phyloP scores from a whole-genome alignment of 2,113 vertebrate species.

The Willisornis vidua region DNA sequence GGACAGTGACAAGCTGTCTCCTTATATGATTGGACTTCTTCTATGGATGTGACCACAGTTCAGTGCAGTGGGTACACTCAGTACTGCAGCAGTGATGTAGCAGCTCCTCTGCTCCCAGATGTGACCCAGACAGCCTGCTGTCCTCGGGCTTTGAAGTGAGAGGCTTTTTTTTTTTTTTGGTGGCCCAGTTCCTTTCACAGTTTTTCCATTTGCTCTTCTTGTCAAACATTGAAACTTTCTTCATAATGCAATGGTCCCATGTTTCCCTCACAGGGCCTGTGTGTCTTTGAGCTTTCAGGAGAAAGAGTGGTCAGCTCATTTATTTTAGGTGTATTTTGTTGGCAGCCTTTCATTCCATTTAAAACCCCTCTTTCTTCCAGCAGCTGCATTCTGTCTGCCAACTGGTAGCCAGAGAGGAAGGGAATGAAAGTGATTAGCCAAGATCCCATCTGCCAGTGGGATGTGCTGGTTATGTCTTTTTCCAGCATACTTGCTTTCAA shows the following conservation, averaged over 20 bases:
- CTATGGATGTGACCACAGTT: rapidly evolving
- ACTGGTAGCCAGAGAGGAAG: not conserved
- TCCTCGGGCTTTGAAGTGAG: not conserved
- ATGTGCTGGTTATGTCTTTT: not conserved
- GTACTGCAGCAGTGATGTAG: not conserved
- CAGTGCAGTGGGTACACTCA: not conserved
- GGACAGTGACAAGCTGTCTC: not conserved
- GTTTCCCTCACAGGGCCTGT: not conserved
- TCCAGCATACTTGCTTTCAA: not conserved
- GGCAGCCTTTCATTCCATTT: not conserved
- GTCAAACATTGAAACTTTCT: not conserved
- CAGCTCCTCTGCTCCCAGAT: not conserved
- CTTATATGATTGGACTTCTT: not conserved
- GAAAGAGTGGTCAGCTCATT: not conserved
- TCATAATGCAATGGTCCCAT: not conserved
- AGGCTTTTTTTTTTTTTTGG: not conserved
- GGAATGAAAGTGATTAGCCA: not conserved
- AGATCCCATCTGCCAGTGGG: not conserved
- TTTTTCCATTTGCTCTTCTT: not conserved
- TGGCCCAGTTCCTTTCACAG: not conserved
- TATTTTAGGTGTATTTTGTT: not conserved
- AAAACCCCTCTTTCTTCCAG: not conserved
- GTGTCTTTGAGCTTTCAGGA: not conserved
- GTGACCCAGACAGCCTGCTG: not conserved
- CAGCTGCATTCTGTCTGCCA: not conserved